Evolutionary conservation across 2,113 vertebrate genomes (phyloP), one percentile per base, ranked within the genome.

Genomic region (Bubo scandiacus): DNA sequence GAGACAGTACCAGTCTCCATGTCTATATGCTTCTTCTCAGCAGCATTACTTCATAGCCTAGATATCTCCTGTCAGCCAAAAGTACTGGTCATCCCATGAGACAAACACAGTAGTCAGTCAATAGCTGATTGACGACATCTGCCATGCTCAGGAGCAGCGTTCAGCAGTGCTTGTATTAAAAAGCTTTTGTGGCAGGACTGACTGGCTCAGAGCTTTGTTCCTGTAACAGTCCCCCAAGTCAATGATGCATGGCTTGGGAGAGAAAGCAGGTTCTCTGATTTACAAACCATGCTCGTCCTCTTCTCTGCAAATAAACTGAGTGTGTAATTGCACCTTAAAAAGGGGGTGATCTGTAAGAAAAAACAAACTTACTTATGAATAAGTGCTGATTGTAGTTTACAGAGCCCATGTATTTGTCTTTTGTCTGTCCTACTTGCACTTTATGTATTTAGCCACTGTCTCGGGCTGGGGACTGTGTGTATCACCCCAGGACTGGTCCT

Each of bases 191-290:
- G 96, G 93, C 73, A 95, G 89, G 94, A 68, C 73, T 84, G 95
- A 92, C 92, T 97, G 4, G 38, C 91, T 96, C 10, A 2, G 77
- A 92, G 84, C 91, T 57, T 59, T 73, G 66, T 94, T 89, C 45
- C 42, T 18, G 83, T 95, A 95, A 95, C 92, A 51, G 92, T 94
- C 84, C 96, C 97, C 73, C 54, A 96, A 96, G 97, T 97, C 94
- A 96, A 95, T 97, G 97, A 97, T 70, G 6, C 92, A 96, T 0
- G 2, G 74, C 91, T 97, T 49, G 67, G 90, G 74, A 93, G 84
- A 96, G 96, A 93, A 98, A 98, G 71, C 80, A 58, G 83, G 75
- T 96, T 95, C 95, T 94, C 92, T 97, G 92, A 98, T 97, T 85
- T 97, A 66, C 90, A 97, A 97, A 95, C 85, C 93, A 87, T 92